A percentile compares a stretch with the other conserved stretches of the same genome.
Evolutionary conservation across 2,113 vertebrate genomes (phyloP).

Genomic region (Elaphurus davidianus): DNA sequence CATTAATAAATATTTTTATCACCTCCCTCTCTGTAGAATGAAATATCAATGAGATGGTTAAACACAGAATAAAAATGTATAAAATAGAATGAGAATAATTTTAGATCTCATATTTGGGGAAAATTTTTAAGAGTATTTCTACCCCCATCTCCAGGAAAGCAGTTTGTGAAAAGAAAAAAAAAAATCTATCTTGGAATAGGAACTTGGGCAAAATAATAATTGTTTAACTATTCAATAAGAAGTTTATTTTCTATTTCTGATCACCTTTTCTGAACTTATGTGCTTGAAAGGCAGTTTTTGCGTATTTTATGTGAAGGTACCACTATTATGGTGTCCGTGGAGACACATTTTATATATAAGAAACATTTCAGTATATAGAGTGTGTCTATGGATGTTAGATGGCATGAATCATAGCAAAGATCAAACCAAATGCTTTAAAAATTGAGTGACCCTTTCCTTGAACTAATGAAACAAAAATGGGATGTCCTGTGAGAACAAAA

Average conservation of each 20-base stretch:
- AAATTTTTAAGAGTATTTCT: neutral
- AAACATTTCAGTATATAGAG: slow-evolving; percentile 71
- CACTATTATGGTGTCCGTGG: slow-evolving; percentile 47
- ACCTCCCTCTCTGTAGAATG: slow-evolving; percentile 14
- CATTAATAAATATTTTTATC: slow-evolving; percentile 68
- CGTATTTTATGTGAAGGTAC: slow-evolving; percentile 62
- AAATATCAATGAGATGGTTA: slow-evolving; percentile 54
- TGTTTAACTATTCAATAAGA: slow-evolving; percentile 35
- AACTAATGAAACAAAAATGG: slow-evolving; percentile 83
- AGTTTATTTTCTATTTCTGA: slow-evolving; percentile 30
- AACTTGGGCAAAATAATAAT: neutral
- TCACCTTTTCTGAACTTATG: neutral
- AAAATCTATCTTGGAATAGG: neutral
- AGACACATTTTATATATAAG: slow-evolving; percentile 73
- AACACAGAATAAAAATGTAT: slow-evolving; percentile 9
- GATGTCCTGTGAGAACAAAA: slow-evolving; percentile 76
- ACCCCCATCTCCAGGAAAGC: neutral
- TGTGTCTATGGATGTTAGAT: slow-evolving; percentile 62
- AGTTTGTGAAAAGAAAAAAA: neutral
- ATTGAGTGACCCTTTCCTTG: slow-evolving; percentile 82
- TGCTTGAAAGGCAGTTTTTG: slow-evolving; percentile 20
- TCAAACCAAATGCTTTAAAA: slow-evolving; percentile 80
- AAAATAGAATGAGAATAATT: slow-evolving; percentile 13
- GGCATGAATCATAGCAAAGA: slow-evolving; percentile 78
- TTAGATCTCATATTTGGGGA: neutral